These are phyloP conservation scores for Coenonympha arcania DNA, from an alignment of 2,888 invertebrate species.

Conservation along the genomic window DNA sequence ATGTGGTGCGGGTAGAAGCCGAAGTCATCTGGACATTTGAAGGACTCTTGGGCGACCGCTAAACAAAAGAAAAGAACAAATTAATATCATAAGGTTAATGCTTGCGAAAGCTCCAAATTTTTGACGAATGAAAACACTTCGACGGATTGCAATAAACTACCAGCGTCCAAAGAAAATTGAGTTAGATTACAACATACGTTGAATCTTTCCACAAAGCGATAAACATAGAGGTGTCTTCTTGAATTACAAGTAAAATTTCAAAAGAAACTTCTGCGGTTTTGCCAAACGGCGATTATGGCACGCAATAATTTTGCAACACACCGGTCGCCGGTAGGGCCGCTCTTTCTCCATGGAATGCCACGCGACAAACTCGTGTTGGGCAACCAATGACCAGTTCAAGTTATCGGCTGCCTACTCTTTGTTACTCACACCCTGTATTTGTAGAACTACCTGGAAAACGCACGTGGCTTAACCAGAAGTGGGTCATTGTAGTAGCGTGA, in stretches of 20 bases:
- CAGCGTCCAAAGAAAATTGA: neutral
- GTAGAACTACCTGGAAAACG: neutral
- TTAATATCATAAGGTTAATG: too few relatives aligned
- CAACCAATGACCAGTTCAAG: constrained; percentile 23
- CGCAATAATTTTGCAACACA: constrained; percentile 48
- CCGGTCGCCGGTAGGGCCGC: constrained; percentile 50
- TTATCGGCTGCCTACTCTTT: constrained; percentile 23
- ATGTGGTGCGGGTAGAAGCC: constrained; percentile 93
- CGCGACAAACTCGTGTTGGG: constrained; percentile 36
- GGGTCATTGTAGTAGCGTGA: neutral
- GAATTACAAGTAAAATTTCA: constrained; percentile 62
- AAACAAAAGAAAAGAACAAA: constrained; percentile 41
- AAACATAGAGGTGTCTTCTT: constrained; percentile 35
- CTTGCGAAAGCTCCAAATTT: neutral
- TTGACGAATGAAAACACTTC: neutral
- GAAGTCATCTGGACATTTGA: constrained; percentile 95
- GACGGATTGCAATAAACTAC: neutral
- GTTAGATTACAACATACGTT: constrained; percentile 1
- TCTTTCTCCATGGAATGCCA: constrained; percentile 61
- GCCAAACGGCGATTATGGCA: constrained; percentile 48
- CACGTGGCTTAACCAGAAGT: constrained; percentile 5
- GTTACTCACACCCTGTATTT: constrained; percentile 12
- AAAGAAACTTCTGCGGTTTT: constrained; percentile 50
- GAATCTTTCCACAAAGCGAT: neutral
- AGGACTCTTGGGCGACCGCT: constrained; percentile 85